Base-by-base conservation (phyloP, 1,140 invertebrate species). In the Aphelenchoides fujianensis region DNA sequence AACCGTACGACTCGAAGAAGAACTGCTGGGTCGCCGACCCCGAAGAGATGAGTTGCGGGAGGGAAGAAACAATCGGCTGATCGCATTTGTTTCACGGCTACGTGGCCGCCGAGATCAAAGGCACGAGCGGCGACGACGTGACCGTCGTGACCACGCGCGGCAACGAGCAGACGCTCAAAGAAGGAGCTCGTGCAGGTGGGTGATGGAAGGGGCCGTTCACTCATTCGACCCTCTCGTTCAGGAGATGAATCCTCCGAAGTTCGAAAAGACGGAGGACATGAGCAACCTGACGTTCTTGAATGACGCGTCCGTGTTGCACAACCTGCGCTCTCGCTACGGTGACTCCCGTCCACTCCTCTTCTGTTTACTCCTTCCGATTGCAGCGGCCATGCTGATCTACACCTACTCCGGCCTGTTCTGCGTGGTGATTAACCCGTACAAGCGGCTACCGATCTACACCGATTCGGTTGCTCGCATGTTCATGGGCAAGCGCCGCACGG, bases 361-460 rank as follows among this genome's bases (percentile, higher is more conserved):
- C 90, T 98, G 83, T 69, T 32, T 32, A 1, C 19, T 71, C 27
- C 35, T 59, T 73, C 32, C 28, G 9, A 73, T 1, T 34, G 7
- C 73, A 55, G 35, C 23, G 16, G 0, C 52, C 0, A 27, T 1
- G 2, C n/a, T 53, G 16, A 64, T 82, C 74, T 67, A 98, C 95
- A 99, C 96, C 83, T 99, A 98, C 87, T 99, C 96, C 83, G 96
- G 96, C 86, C 90, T 98, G 85, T 98, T 98, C 91, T 98, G 95
- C 87, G 93, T 98, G 85, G 95, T 94, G 84, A 96, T 98, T 90
- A 98, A 98, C 89, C 95, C 95, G 79, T 98, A 98, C 91, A 97
- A 97, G 89, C 91, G 96, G 84, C 96, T 93, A 88, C 96, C 96
- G 81, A 97, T 99, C 86, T 99, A 99, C 89, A 98, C 95, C 76